Evolutionary conservation across 2,113 vertebrate genomes (phyloP).

Genomic region (Laticauda colubrina): DNA sequence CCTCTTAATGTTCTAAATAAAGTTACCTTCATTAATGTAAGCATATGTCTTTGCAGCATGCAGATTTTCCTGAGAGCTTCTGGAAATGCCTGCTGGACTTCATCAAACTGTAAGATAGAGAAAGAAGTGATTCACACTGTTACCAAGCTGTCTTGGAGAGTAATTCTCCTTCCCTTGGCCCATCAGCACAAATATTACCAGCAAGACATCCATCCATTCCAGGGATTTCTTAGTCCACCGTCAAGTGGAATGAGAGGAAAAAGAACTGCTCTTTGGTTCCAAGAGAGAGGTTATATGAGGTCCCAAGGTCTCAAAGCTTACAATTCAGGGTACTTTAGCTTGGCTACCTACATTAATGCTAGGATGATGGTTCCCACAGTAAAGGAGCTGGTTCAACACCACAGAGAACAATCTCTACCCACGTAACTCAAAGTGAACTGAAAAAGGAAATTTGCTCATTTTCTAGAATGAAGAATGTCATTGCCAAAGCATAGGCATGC

Average conservation of each 20-base stretch:
- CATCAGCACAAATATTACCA: background rate
- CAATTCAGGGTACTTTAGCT: background rate
- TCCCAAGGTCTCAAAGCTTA: background rate
- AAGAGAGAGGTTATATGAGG: background rate
- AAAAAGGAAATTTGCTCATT: background rate
- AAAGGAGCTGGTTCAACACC: background rate
- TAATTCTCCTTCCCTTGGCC: background rate
- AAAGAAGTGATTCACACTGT: background rate
- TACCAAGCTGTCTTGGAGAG: background rate
- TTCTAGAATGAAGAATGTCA: background rate
- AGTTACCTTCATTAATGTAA: background rate
- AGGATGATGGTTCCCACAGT: background rate
- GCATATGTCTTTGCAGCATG: background rate
- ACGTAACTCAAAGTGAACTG: background rate
- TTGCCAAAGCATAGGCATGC: background rate
- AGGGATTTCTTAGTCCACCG: background rate
- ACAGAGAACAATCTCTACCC: background rate
- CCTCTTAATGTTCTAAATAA: background rate
- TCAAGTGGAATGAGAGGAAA: background rate
- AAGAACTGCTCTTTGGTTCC: background rate
- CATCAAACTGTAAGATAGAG: background rate
- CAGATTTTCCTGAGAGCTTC: background rate
- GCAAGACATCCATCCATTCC: background rate
- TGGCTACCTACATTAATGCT: background rate
- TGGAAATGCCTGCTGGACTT: background rate